Conservation (phyloP, 2,888 invertebrate genomes). For the Chloroclysta siterata region DNA sequence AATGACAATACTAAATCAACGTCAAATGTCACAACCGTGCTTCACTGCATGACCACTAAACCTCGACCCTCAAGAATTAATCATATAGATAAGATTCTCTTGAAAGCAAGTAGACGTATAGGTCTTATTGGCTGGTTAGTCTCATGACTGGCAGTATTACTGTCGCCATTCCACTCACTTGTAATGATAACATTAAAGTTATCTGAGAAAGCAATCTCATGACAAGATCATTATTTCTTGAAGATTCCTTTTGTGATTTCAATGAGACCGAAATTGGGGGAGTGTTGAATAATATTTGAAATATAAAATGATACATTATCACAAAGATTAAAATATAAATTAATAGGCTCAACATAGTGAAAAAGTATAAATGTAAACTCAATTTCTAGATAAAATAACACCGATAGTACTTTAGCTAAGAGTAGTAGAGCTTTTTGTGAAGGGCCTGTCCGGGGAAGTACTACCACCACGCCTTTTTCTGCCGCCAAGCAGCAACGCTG, state of each 20-base stretch:
- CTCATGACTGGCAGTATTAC: constrained; percentile 73
- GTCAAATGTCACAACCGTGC: constrained; percentile 79
- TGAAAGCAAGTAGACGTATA: constrained; percentile 41
- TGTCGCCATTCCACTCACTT: constrained; percentile 80
- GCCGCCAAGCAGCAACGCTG: no score
- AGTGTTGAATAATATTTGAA: constrained; percentile 1
- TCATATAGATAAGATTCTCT: constrained; percentile 50
- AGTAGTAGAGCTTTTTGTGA: no score
- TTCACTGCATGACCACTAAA: constrained; percentile 59
- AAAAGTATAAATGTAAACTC: no score
- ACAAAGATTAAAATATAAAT: background rate
- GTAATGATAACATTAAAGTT: constrained; percentile 83
- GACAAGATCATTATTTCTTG: constrained; percentile 33
- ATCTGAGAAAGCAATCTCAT: constrained; percentile 73
- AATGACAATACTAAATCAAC: constrained; percentile 82
- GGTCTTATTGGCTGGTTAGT: constrained; percentile 56
- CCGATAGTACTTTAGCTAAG: no score
- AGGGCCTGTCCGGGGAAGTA: no score
- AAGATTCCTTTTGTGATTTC: constrained; percentile 29
- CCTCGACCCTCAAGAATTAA: constrained; percentile 53
- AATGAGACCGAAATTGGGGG: constrained; percentile 15
- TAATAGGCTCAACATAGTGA: background rate
- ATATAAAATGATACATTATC: background rate
- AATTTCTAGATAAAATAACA: no score
- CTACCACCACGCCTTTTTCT: no score